Conservation (phyloP, 2,797 vertebrate genomes). For the Nannoperca australis region DNA sequence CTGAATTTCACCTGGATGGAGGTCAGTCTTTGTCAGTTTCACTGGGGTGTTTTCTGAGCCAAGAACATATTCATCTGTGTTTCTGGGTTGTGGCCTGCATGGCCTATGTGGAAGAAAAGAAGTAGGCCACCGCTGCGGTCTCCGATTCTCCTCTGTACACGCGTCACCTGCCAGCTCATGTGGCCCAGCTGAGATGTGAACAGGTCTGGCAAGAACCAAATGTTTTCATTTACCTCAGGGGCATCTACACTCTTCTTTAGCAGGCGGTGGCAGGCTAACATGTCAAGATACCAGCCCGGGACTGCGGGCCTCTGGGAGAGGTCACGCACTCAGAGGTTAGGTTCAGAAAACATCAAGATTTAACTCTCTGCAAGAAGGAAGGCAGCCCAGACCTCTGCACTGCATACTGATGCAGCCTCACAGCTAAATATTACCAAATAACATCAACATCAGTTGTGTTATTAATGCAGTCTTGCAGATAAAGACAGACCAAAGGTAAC, state of each 20-base stretch:
- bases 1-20: slow-evolving; percentile 71
- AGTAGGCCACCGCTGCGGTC: slow-evolving; percentile 79
- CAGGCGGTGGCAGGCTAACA: slow-evolving; percentile 77
- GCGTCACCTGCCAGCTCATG: slow-evolving; percentile 83
- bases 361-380: slow-evolving; percentile 15
- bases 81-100: slow-evolving; percentile 72
- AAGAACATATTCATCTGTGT: slow-evolving; percentile 67
- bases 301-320: slow-evolving; percentile 72
- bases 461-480: slow-evolving; percentile 26
- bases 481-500: slow-evolving; percentile 42
- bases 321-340: slow-evolving; percentile 67
- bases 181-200: slow-evolving; percentile 80
- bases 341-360: slow-evolving; percentile 72
- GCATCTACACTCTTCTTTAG: slow-evolving; percentile 79
- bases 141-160: slow-evolving; percentile 76
- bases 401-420: background rate
- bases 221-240: slow-evolving; percentile 85
- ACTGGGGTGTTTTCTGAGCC: slow-evolving; percentile 49
- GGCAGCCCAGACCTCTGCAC: slow-evolving; percentile 25
- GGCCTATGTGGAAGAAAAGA: slow-evolving; percentile 69
- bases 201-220: slow-evolving; percentile 85
- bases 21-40: slow-evolving; percentile 72
- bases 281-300: slow-evolving; percentile 75
- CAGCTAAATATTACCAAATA: slow-evolving; percentile 18
- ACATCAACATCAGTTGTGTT: slow-evolving; percentile 25